Base-by-base conservation (phyloP, 2,797 vertebrate species). In the Apogon hyalosoma region DNA sequence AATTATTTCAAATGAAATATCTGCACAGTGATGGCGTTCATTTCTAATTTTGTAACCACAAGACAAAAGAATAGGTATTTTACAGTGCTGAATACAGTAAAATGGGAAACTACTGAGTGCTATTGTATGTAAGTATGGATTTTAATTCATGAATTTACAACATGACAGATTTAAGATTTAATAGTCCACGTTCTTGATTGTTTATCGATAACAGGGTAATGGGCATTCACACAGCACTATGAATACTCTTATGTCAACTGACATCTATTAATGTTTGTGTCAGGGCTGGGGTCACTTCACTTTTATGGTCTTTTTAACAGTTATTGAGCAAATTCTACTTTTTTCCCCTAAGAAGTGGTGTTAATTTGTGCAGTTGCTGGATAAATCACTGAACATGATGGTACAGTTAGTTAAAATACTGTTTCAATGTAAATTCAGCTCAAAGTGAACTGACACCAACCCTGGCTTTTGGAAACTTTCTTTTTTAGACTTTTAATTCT, bases 401-500 rank as follows among this genome's bases (percentile, higher is more conserved):
- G 6, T 38, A 54, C 21, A 36, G 36, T 55, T 16, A n/a, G 70
- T 74, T 59, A 45, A 70, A 39, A 52, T 63, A 51, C 36, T 46
- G 48, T 79, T 67, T 68, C 21, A 76, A 63, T 65, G 50, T 68
- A 40, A 39, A n/a, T 64, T 55, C 0, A 59, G 13, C 3, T 47
- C 16, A 47, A 58, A 36, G 12, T 28, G 3, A 52, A 43, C 19
- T 53, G 36, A 60, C 38, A 19, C 31, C 52, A 46, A 46, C 5
- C 15, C 21, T 18, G 9, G 21, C 33, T 43, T 54, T 42, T n/a
- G 14, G 12, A 11, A 36, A 19, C 24, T 18, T 50, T 56, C 5
- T 48, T 66, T 42, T 11, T 77, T 63, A 24, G 65, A 50, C 21
- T 59, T 73, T 51, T 69, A 36, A 66, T 10, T 65, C n/a, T 56